A percentile compares a stretch with the other conserved stretches of the same genome.
Conservation (phyloP, 2,888 invertebrate species). For the Psococerastis gibbosa region DNA sequence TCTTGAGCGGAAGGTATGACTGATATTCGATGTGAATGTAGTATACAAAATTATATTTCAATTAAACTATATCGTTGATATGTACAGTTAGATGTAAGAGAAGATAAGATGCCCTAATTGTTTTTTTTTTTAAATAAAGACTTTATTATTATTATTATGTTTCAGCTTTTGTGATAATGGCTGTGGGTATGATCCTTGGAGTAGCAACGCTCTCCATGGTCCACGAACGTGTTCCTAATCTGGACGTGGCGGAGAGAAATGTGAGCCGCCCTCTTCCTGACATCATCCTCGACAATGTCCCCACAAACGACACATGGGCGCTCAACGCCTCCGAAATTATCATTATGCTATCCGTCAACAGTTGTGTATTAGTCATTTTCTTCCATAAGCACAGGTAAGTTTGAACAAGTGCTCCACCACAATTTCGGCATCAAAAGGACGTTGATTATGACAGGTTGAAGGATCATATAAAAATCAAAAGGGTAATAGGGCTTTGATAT, state of each 20-base stretch:
- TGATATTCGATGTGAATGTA: too few species aligned
- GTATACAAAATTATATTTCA: too few species aligned
- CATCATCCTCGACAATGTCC: conserved; percentile 57
- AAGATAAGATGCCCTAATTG: too few species aligned
- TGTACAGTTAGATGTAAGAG: too few species aligned
- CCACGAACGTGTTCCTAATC: conserved; percentile 60
- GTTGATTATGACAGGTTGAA: too few species aligned
- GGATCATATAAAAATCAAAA: too few species aligned
- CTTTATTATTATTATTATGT: conserved; percentile 16
- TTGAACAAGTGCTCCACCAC: too few species aligned
- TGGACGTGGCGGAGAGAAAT: conserved; percentile 33
- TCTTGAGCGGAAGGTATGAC: too few species aligned
- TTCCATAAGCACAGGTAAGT: conserved; percentile 67
- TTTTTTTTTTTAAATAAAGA: conserved; percentile 16
- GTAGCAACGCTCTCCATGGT: conserved; percentile 61
- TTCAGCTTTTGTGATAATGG: conserved; percentile 40
- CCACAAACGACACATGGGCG: conserved; percentile 51
- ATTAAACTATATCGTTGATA: too few species aligned
- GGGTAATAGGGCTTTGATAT: too few species aligned
- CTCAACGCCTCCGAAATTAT: conserved; percentile 68
- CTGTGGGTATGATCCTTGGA: conserved; percentile 41
- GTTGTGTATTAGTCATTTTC: conserved; percentile 54
- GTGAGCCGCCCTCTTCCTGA: conserved; percentile 63
- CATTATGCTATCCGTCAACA: conserved; percentile 62
- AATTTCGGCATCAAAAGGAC: too few species aligned